Evolutionary conservation across 1,140 invertebrate genomes (phyloP).

Genomic region (Kradibia gibbosae): DNA sequence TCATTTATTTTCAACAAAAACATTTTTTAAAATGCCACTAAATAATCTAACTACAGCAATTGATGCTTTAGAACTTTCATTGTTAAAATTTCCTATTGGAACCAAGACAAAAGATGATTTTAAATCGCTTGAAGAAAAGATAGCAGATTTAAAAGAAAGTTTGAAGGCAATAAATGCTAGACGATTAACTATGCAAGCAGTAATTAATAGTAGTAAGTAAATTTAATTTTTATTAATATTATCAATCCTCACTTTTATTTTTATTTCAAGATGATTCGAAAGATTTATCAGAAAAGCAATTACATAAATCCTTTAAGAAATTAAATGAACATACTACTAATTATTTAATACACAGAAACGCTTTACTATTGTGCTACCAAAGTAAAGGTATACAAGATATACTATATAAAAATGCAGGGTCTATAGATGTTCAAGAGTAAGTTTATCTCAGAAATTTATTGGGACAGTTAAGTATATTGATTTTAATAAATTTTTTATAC

Average conservation of each 20-base stretch:
- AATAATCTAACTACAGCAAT: constrained; percentile 28
- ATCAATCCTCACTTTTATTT: neutral
- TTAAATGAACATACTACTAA: constrained; percentile 53
- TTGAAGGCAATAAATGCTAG: constrained; percentile 55
- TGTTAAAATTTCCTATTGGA: constrained; percentile 58
- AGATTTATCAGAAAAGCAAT: constrained; percentile 4
- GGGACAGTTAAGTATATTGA: neutral
- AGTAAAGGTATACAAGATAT: constrained; percentile 54
- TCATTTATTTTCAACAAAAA: neutral
- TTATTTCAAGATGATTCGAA: neutral
- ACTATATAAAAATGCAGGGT: constrained; percentile 47
- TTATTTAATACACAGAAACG: constrained; percentile 50
- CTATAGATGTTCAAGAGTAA: constrained; percentile 52
- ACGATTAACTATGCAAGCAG: constrained; percentile 53
- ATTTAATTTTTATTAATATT: neutral
- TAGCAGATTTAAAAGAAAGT: constrained; percentile 49
- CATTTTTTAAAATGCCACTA: constrained; percentile 34
- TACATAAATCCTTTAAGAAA: constrained; percentile 23
- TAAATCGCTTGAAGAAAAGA: constrained; percentile 59
- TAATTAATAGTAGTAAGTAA: constrained; percentile 52
- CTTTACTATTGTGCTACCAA: constrained; percentile 53
- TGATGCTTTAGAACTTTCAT: constrained; percentile 24
- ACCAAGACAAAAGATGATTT: constrained; percentile 58
- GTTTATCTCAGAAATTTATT: constrained; percentile 15
- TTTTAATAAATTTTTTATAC: constrained; percentile 1